A percentile compares a stretch with the other conserved stretches of the same genome.
Conservation (phyloP, 2,113 vertebrate genomes). For the Coptodon rendalli region DNA sequence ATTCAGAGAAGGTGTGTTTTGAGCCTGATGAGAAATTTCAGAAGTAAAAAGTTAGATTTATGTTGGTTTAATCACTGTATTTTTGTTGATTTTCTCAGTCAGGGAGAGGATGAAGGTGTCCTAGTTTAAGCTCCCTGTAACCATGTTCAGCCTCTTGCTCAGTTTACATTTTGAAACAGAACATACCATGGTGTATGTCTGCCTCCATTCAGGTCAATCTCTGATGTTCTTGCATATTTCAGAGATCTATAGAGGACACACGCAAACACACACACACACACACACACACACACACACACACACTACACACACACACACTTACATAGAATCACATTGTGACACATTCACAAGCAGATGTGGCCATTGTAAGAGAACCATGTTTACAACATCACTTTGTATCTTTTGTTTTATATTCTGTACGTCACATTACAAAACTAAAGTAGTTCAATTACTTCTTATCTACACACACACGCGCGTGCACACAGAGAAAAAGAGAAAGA, state of each 20-base stretch:
- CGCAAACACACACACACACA: no score
- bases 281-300: neutral
- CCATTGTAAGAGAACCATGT: slow-evolving; percentile 62
- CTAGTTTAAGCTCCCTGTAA: slow-evolving; percentile 57
- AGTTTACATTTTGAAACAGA: slow-evolving; percentile 77
- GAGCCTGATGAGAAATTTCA: slow-evolving; percentile 41
- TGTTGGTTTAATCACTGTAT: slow-evolving; percentile 68
- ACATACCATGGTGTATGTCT: slow-evolving; percentile 68
- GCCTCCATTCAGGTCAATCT: slow-evolving; percentile 74
- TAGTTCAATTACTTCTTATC: slow-evolving; percentile 21
- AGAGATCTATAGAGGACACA: slow-evolving; percentile 44
- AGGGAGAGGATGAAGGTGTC: slow-evolving; percentile 49
- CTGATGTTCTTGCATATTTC: slow-evolving; percentile 63
- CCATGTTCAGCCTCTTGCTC: slow-evolving; percentile 71
- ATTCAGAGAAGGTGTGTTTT: slow-evolving; percentile 40
- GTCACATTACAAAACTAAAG: slow-evolving; percentile 46
- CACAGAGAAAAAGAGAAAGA: neutral
- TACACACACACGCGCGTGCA: neutral
- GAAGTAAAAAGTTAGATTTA: slow-evolving; percentile 59
- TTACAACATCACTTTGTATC: slow-evolving; percentile 63
- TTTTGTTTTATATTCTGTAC: slow-evolving; percentile 50
- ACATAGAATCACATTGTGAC: slow-evolving; percentile 10
- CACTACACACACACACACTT: neutral
- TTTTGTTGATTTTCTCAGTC: slow-evolving; percentile 59
- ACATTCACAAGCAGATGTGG: slow-evolving; percentile 36